Evolutionary conservation across 2,797 vertebrate genomes (phyloP).

Genomic region (Peromyscus eremicus): DNA sequence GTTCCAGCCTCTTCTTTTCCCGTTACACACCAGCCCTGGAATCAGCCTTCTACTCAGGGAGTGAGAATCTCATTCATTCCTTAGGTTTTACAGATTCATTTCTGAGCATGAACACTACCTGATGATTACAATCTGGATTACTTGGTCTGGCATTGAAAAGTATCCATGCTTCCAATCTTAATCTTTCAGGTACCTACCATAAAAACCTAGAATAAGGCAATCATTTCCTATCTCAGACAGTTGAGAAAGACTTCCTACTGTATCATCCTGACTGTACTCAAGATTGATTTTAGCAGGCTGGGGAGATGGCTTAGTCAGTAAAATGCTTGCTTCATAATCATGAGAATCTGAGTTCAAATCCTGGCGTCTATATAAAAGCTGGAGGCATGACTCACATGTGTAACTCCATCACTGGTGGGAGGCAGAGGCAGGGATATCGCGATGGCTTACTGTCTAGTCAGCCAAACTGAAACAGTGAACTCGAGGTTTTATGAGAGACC

Average conservation of each 20-base stretch:
- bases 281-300: neutral
- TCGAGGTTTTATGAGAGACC: neutral
- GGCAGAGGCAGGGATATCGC: neutral
- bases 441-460: neutral
- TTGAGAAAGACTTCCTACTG: neutral
- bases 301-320: neutral
- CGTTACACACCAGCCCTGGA: neutral
- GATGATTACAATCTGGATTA: constrained; percentile 30
- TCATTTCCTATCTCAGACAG: neutral
- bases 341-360: neutral
- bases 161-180: constrained; percentile 23
- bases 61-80: neutral
- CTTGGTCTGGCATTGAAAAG: constrained; percentile 31
- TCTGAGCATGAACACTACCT: constrained; percentile 21
- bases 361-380: neutral
- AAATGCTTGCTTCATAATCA: neutral
- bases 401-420: neutral
- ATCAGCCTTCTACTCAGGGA: constrained; percentile 4
- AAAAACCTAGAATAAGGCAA: constrained; percentile 14
- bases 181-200: neutral
- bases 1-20: constrained; percentile 35
- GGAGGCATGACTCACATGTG: neutral
- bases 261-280: neutral
- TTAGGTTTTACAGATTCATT: constrained; percentile 43
- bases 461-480: neutral